Conservation (phyloP, 2,797 vertebrate genomes). For the Erithacus rubecula region DNA sequence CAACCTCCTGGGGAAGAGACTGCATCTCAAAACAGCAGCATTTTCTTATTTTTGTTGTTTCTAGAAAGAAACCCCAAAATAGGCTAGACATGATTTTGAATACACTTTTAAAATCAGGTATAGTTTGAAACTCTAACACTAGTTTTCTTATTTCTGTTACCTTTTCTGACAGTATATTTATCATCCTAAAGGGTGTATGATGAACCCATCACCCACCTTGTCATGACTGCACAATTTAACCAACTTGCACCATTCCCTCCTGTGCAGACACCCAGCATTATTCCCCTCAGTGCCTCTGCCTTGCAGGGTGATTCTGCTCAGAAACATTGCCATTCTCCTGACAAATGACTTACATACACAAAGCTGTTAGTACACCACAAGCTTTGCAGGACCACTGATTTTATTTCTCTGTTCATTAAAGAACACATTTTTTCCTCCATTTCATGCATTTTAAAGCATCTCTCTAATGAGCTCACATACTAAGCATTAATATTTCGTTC, state of each 20-base stretch:
- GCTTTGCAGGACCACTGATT: not conserved
- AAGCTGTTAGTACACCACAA: not conserved
- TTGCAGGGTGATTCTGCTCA: not conserved
- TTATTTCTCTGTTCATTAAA: not conserved
- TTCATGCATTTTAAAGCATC: constrained; percentile 24
- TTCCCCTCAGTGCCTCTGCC: not conserved
- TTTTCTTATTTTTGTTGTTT: not conserved
- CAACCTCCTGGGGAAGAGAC: not conserved
- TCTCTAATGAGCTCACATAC: not conserved
- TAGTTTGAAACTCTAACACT: not conserved
- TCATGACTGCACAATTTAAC: not conserved
- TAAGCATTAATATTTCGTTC: constrained; percentile 4
- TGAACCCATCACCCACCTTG: not conserved
- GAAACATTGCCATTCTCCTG: not conserved
- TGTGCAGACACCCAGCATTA: not conserved
- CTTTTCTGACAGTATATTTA: not conserved
- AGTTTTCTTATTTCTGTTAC: not conserved
- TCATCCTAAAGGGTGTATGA: not conserved
- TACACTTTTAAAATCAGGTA: not conserved
- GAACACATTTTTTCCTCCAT: not conserved
- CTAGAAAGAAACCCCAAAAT: not conserved
- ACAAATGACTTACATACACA: not conserved
- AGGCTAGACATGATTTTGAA: not conserved
- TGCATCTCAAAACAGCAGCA: not conserved
- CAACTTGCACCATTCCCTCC: not conserved